phyloP scores from a whole-genome alignment of 2,888 invertebrate genomes.

The Morpho achilles region DNA sequence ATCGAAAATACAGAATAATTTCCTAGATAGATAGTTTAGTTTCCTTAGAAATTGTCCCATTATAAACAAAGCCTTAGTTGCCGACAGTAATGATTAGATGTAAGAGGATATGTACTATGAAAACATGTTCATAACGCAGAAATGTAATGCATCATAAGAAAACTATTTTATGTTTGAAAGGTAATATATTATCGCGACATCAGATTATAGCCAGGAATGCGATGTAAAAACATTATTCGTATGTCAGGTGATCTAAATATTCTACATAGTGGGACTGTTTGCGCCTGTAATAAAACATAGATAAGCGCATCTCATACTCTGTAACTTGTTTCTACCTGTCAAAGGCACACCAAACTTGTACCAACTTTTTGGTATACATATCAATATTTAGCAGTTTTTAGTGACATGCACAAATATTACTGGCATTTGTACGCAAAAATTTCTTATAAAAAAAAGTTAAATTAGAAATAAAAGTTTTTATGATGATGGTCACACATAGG shows the following conservation, averaged over 20 bases:
- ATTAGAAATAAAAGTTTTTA: too few relatives aligned
- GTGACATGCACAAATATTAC: too few relatives aligned
- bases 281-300: conserved; percentile 42
- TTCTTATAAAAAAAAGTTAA: too few relatives aligned
- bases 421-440: too few relatives aligned
- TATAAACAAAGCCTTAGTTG: conserved; percentile 2
- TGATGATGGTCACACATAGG: too few relatives aligned
- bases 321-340: not conserved
- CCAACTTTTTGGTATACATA: too few relatives aligned
- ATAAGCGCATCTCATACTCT: conserved; percentile 38
- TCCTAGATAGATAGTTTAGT: too few relatives aligned
- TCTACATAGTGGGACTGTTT: conserved; percentile 51
- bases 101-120: conserved; percentile 15
- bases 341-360: not conserved
- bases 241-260: conserved; percentile 63
- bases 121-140: conserved; percentile 13
- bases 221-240: conserved; percentile 68
- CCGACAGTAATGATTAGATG: conserved; percentile 8
- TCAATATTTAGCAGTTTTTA: too few relatives aligned
- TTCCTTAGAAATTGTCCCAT: not conserved
- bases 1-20: too few relatives aligned
- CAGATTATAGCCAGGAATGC: conserved; percentile 63
- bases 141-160: conserved; percentile 40
- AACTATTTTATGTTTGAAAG: conserved; percentile 46
- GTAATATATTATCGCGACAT: conserved; percentile 50